Evolutionary conservation across 1,140 invertebrate genomes (phyloP).

Genomic region (Magallana gigas): DNA sequence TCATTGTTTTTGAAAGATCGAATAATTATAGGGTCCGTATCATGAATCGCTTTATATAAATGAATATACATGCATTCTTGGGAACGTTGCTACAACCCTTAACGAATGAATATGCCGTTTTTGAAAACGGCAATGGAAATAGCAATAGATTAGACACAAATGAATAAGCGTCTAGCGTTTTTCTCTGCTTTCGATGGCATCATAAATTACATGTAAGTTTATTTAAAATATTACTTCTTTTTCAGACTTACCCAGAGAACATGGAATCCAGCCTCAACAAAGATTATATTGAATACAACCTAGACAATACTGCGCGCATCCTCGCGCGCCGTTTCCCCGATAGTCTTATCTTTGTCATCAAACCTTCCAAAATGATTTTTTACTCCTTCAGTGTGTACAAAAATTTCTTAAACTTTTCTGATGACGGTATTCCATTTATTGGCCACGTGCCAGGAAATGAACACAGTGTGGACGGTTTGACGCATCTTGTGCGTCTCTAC

Average conservation of each 20-base stretch:
- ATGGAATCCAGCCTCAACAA: conserved; percentile 88
- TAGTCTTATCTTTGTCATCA: conserved; percentile 87
- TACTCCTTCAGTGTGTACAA: conserved; percentile 91
- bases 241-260: conserved; percentile 88
- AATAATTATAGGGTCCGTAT: too few species aligned
- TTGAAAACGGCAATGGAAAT: too few species aligned
- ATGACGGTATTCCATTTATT: conserved; percentile 84
- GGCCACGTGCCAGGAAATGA: conserved; percentile 74
- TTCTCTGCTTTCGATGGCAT: too few species aligned
- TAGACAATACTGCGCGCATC: conserved; percentile 86
- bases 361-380: conserved; percentile 87
- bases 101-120: too few species aligned
- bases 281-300: conserved; percentile 87
- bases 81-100: too few species aligned
- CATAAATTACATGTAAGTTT: too few species aligned
- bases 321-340: conserved; percentile 85
- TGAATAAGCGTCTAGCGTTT: too few species aligned
- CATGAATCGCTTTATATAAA: too few species aligned
- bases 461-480: conserved; percentile 67
- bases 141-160: too few species aligned
- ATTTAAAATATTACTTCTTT: conserved; percentile 43
- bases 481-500: conserved; percentile 81
- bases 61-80: too few species aligned
- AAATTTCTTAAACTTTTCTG: conserved; percentile 88
- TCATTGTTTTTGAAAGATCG: too few species aligned